These are phyloP conservation scores for Cryptotermes secundus DNA, from an alignment of 1,140 invertebrate genomes.

Conservation along the genomic window DNA sequence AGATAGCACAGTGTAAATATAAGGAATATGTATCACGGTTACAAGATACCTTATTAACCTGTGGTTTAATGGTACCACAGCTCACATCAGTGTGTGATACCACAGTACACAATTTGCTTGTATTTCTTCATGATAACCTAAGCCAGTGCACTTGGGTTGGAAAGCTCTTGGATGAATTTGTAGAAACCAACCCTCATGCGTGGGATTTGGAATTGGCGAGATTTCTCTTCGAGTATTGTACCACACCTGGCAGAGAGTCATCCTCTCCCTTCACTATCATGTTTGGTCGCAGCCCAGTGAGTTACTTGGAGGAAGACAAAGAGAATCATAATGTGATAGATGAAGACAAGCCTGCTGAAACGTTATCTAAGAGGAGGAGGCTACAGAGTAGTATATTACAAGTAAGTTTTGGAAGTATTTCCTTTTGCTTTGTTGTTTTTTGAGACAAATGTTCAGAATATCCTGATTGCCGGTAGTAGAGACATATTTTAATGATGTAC, in stretches of 20 bases:
- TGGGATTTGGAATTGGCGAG: conserved; percentile 43
- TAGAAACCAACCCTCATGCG: conserved; percentile 35
- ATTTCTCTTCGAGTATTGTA: conserved; percentile 42
- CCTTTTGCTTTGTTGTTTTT: neutral
- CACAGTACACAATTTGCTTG: neutral
- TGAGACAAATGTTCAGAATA: neutral
- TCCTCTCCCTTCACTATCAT: conserved; percentile 40
- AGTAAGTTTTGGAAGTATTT: neutral
- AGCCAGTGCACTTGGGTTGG: conserved; percentile 38
- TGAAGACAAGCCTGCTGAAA: conserved; percentile 38
- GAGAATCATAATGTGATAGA: conserved; percentile 36
- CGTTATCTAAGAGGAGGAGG: conserved; percentile 37
- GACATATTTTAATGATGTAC: neutral
- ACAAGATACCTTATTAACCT: neutral
- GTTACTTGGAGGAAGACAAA: conserved; percentile 41
- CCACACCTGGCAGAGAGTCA: conserved; percentile 16
- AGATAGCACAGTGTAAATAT: conserved; percentile 39
- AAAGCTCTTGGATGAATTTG: conserved; percentile 40
- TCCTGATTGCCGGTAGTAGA: neutral
- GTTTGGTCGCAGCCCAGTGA: conserved; percentile 41
- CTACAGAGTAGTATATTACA: conserved; percentile 34
- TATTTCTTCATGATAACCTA: conserved; percentile 21
- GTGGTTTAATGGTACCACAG: conserved; percentile 31
- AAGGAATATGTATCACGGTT: conserved; percentile 32
- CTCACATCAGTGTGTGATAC: neutral